phyloP scores from a whole-genome alignment of 2,113 vertebrate genomes.

The Shinisaurus crocodilurus region DNA sequence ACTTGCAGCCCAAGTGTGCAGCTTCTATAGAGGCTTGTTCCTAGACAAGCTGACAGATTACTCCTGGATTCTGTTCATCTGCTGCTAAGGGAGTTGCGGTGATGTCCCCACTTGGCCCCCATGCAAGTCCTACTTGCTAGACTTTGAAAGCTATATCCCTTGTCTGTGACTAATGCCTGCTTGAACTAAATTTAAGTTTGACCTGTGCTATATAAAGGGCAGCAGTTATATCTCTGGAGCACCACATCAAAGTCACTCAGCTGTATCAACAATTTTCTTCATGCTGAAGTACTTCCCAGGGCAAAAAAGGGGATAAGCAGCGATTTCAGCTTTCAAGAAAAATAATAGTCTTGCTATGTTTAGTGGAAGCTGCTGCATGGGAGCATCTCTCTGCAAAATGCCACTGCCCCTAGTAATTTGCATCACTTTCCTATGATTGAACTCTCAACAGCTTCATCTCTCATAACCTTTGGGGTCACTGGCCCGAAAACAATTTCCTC shows the following conservation, averaged over 20 bases:
- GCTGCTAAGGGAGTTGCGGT: not conserved
- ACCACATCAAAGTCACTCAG: slow-evolving; percentile 12
- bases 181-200: fast-evolving
- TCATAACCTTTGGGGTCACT: not conserved
- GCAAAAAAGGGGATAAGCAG: not conserved
- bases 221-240: slow-evolving; percentile 1
- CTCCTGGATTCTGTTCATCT: not conserved
- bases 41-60: not conserved
- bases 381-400: slow-evolving; percentile 7
- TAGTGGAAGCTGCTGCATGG: not conserved
- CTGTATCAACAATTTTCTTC: slow-evolving; percentile 2
- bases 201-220: not conserved
- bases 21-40: not conserved
- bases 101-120: not conserved
- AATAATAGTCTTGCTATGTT: not conserved
- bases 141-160: slow-evolving; percentile 34
- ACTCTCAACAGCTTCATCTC: slow-evolving; percentile 26
- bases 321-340: slow-evolving; percentile 15
- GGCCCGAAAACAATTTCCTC: not conserved
- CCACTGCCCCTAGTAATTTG: not conserved
- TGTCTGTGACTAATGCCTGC: slow-evolving; percentile 11
- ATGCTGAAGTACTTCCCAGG: slow-evolving; percentile 8
- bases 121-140: slow-evolving; percentile 4
- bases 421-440: slow-evolving; percentile 14
- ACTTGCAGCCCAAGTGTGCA: not conserved